Conservation (phyloP, 2,888 invertebrate genomes). For the Parochlus steinenii region DNA sequence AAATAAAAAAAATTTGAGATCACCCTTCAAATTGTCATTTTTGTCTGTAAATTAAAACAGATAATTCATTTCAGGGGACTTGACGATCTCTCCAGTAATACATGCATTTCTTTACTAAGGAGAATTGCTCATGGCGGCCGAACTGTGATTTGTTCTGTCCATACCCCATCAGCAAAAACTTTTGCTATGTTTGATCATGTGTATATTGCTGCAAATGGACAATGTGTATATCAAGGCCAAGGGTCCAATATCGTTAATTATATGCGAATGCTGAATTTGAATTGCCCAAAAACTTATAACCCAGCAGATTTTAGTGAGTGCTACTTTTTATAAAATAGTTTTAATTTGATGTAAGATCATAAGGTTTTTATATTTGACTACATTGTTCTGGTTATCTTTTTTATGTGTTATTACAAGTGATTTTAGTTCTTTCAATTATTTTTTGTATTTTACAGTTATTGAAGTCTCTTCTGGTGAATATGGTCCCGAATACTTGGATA, state of each 20-base stretch:
- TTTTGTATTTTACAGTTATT: conserved; percentile 39
- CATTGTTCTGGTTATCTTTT: not conserved
- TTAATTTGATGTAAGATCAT: not conserved
- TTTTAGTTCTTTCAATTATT: no score
- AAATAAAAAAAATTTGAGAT: no score
- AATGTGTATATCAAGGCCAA: conserved; percentile 78
- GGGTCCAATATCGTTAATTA: conserved; percentile 67
- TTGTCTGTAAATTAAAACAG: conserved; percentile 4
- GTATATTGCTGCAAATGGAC: conserved; percentile 74
- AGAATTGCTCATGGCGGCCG: conserved; percentile 70
- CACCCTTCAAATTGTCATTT: no score
- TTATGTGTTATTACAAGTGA: not conserved
- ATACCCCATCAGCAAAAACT: conserved; percentile 87
- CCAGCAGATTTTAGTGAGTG: conserved; percentile 87
- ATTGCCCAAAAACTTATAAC: conserved; percentile 85
- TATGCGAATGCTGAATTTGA: conserved; percentile 53
- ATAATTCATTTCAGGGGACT: conserved; percentile 48
- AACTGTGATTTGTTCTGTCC: conserved; percentile 86
- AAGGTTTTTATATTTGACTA: not conserved
- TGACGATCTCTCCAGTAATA: conserved; percentile 78
- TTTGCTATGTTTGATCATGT: conserved; percentile 86
- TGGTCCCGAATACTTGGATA: conserved; percentile 44
- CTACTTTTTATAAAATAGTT: conserved; percentile 4
- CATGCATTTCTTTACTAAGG: conserved; percentile 73
- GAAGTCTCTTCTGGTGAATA: conserved; percentile 71